Evolutionary conservation across 2,888 invertebrate genomes (phyloP), one percentile per base, ranked within the genome.

Genomic region (Lasioglossum zephyrum): DNA sequence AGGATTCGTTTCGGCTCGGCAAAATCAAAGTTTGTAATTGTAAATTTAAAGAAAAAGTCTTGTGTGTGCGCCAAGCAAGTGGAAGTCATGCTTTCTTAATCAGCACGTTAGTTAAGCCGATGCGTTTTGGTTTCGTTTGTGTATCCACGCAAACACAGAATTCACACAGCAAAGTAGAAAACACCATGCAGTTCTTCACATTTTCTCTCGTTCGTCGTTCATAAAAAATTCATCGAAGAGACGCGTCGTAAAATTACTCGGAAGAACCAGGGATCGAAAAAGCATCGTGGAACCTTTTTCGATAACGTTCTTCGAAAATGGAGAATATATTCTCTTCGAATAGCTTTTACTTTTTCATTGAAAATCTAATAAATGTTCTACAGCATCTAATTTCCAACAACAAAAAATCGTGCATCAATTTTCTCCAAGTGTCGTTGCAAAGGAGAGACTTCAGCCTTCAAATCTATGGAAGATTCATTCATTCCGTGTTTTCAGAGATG

Each of bases 141-240:
- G 13, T 44, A 49, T 11, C 44, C 5, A 4, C 53, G n/a, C 53
- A 76, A 31, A 84, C 86, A 88, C 82, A 87, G 83, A 86, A 87
- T 78, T 80, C 41, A 39, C 73, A 81, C 39, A 76, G 57, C 73
- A 82, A 74, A 79, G 77, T 69, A 90, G 84, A 92, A 85, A 89
- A 41, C 85, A 41, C 85, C 94, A 93, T 94, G 93, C 94, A 91
- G 90, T 91, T 92, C 13, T 90, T 91, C 89, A 92, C 89, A 92
- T 84, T 84, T 85, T 89, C 88, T 89, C 88, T 90, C 90, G 90
- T 89, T 92, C 90, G 86, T 90, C 85, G 89, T 89, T 89, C 89
- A 90, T 91, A 79, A 92, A 94, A 92, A 89, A 92, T 93, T 93
- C 93, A 92, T 91, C 92, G 87, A 26, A 26, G 5, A 26, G 31